Evolutionary conservation across 2,797 vertebrate genomes (phyloP).

Genomic region (Chanos chanos): DNA sequence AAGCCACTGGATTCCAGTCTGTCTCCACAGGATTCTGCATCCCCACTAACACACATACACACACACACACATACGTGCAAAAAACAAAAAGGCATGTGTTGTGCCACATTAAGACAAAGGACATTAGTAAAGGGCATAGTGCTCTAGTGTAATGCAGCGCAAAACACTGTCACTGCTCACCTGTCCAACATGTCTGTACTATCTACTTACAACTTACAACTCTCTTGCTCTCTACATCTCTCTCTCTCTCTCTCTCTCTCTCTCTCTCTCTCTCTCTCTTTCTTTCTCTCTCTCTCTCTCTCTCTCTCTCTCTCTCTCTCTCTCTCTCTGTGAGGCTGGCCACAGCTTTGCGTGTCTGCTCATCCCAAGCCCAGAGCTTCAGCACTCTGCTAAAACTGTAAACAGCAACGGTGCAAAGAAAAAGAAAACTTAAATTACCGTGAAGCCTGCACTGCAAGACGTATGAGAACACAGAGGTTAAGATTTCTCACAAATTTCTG

Average conservation of each 20-base stretch:
- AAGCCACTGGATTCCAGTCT: slow-evolving; percentile 27
- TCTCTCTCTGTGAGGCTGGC: too few species aligned
- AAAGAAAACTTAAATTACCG: background rate
- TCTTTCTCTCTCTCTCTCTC: background rate
- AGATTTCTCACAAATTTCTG: too few species aligned
- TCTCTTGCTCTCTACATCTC: background rate
- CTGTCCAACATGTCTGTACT: slow-evolving; percentile 7
- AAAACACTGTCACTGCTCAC: slow-evolving; percentile 60
- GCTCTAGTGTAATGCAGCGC: slow-evolving; percentile 74
- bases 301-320: slow-evolving; percentile 51
- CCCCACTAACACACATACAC: background rate
- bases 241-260: background rate
- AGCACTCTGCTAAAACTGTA: too few species aligned
- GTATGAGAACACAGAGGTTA: too few species aligned
- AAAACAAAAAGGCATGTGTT: slow-evolving; percentile 33
- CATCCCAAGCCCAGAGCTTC: too few species aligned
- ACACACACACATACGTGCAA: slow-evolving; percentile 3
- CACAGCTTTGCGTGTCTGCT: too few species aligned
- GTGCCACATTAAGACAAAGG: slow-evolving; percentile 61
- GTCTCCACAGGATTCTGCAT: slow-evolving; percentile 7
- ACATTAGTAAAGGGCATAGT: slow-evolving; percentile 63
- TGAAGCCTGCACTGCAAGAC: too few species aligned
- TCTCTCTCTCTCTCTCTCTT: background rate
- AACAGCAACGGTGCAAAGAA: background rate
- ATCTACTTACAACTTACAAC: slow-evolving; percentile 1